phyloP scores from a whole-genome alignment of 2,888 invertebrate genomes.

The Endomychus coccineus region DNA sequence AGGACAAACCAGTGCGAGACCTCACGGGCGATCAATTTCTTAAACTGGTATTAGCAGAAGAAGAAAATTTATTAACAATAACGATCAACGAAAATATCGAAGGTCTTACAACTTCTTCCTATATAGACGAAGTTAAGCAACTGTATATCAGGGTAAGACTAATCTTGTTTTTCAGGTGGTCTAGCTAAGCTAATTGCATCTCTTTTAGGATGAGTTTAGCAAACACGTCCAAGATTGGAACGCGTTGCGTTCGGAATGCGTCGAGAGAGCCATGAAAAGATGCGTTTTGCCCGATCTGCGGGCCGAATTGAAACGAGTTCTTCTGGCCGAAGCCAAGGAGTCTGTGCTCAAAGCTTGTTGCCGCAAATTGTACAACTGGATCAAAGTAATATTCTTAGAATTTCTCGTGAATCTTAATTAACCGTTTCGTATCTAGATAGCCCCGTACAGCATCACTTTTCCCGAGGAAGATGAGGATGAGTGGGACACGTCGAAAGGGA shows the following conservation, averaged over 20 bases:
- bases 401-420: background rate
- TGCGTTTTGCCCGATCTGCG: constrained; percentile 85
- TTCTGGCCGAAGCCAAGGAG: constrained; percentile 83
- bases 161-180: constrained; percentile 6
- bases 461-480: constrained; percentile 86
- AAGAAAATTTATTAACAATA: constrained; percentile 72
- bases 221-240: constrained; percentile 96
- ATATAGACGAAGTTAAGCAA: constrained; percentile 84
- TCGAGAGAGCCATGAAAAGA: constrained; percentile 78
- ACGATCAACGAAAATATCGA: constrained; percentile 68
- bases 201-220: constrained; percentile 78
- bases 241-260: constrained; percentile 74
- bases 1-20: constrained; percentile 86
- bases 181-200: background rate
- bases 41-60: constrained; percentile 70
- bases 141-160: constrained; percentile 63
- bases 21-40: constrained; percentile 86
- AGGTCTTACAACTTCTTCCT: constrained; percentile 68
- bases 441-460: constrained; percentile 67
- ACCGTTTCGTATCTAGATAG: constrained; percentile 43
- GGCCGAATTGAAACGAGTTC: constrained; percentile 71
- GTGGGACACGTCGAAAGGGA: constrained; percentile 78
- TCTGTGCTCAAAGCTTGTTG: constrained; percentile 77
- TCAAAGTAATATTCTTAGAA: constrained; percentile 52
- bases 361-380: constrained; percentile 81